Conservation (phyloP, 2,113 vertebrate genomes). For the Struthio camelus region DNA sequence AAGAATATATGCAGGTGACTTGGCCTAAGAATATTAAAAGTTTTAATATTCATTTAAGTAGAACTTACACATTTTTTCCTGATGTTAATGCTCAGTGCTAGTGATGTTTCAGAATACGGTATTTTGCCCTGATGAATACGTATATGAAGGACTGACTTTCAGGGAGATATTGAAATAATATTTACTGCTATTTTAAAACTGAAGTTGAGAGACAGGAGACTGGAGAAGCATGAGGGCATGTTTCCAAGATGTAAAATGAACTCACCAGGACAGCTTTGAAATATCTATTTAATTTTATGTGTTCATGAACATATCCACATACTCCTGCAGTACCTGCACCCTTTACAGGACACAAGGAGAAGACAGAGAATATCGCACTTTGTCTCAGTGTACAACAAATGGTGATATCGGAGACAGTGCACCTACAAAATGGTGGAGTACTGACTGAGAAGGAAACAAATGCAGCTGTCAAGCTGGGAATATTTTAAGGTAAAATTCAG, state of each 20-base stretch:
- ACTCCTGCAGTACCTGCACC: neutral
- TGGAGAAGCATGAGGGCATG: neutral
- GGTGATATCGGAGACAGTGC: neutral
- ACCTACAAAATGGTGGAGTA: neutral
- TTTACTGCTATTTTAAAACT: conserved; percentile 30
- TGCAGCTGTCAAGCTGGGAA: neutral
- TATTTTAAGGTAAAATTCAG: conserved; percentile 40
- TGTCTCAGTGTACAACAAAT: neutral
- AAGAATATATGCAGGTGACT: neutral
- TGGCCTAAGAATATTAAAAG: neutral
- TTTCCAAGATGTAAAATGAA: neutral
- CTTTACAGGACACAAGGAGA: neutral
- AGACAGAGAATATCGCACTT: neutral
- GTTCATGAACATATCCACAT: neutral
- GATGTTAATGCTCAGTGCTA: neutral
- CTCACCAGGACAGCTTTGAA: neutral
- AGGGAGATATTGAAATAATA: neutral
- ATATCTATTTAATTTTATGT: neutral
- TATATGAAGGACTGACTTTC: neutral
- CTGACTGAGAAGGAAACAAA: neutral
- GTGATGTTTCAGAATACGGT: neutral
- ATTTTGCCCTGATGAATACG: neutral
- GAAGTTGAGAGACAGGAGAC: neutral
- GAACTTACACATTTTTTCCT: neutral
- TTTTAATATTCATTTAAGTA: neutral